Conservation (phyloP, 2,888 invertebrate species). For the Eilema griseolum region DNA sequence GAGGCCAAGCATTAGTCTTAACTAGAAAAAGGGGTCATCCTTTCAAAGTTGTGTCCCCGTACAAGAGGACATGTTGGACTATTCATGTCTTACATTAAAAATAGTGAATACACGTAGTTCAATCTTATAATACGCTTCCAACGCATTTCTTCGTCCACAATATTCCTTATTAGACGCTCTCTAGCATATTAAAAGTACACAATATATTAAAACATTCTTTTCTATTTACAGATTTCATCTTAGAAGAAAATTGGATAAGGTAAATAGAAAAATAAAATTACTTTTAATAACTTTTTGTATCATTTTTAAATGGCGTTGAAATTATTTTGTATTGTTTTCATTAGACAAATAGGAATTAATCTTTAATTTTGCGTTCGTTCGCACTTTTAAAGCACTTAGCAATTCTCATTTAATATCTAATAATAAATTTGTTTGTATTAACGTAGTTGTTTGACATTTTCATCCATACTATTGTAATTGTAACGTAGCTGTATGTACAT, state of each 20-base stretch:
- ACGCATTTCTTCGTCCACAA: slow-evolving; percentile 5
- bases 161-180: background rate
- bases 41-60: background rate
- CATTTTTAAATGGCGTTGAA: background rate
- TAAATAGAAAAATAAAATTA: slow-evolving; percentile 21
- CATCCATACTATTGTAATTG: too few species aligned
- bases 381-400: background rate
- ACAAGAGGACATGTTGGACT: background rate
- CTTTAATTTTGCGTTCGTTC: background rate
- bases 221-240: slow-evolving; percentile 36
- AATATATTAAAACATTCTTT: slow-evolving; percentile 14
- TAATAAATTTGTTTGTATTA: background rate
- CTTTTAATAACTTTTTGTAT: background rate
- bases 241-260: slow-evolving; percentile 29
- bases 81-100: slow-evolving; percentile 10
- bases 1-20: slow-evolving; percentile 1
- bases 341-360: background rate
- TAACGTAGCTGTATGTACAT: too few species aligned
- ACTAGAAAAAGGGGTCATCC: background rate
- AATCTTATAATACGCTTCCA: slow-evolving; percentile 4
- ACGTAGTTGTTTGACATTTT: background rate
- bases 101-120: slow-evolving; percentile 3
- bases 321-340: background rate
- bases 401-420: too few species aligned
- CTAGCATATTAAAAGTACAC: slow-evolving; percentile 6